Evolutionary conservation across 2,888 invertebrate species (phyloP).

Genomic region (Lasioglossum zephyrum): DNA sequence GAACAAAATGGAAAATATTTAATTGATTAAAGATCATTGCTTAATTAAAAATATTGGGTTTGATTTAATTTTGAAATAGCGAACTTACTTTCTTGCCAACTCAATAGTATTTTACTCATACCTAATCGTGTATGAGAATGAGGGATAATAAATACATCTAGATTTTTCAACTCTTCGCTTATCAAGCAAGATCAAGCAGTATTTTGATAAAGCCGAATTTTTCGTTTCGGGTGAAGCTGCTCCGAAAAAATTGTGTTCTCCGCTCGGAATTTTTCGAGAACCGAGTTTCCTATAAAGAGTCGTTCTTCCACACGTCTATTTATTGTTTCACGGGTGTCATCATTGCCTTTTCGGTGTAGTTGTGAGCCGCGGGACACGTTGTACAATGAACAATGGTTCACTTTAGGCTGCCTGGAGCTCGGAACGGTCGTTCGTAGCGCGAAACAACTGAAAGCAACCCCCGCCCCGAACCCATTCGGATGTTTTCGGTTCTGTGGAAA

Average conservation of each 20-base stretch:
- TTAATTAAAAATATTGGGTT: too few relatives aligned
- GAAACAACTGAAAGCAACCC: not conserved
- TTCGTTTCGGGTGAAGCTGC: too few relatives aligned
- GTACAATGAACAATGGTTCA: not conserved
- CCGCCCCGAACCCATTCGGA: not conserved
- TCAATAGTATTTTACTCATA: too few relatives aligned
- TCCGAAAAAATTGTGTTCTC: not conserved
- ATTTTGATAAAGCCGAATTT: not conserved
- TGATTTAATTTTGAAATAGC: too few relatives aligned
- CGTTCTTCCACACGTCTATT: not conserved
- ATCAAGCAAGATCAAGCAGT: too few relatives aligned
- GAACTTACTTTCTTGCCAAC: too few relatives aligned
- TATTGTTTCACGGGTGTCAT: not conserved
- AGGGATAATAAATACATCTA: too few relatives aligned
- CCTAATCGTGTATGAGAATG: not conserved
- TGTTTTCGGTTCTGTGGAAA: slow-evolving; percentile 14
- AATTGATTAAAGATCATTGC: too few relatives aligned
- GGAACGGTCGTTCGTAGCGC: not conserved
- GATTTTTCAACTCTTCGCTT: too few relatives aligned
- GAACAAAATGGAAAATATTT: too few relatives aligned
- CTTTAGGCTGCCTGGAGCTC: not conserved
- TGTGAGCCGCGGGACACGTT: not conserved
- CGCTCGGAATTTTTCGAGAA: not conserved
- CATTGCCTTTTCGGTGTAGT: not conserved
- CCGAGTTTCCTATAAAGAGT: not conserved